Percentiles rank a stretch among this genome's conserved stretches.
Conservation (phyloP, 2,888 invertebrate species). For the Amiota minor region DNA sequence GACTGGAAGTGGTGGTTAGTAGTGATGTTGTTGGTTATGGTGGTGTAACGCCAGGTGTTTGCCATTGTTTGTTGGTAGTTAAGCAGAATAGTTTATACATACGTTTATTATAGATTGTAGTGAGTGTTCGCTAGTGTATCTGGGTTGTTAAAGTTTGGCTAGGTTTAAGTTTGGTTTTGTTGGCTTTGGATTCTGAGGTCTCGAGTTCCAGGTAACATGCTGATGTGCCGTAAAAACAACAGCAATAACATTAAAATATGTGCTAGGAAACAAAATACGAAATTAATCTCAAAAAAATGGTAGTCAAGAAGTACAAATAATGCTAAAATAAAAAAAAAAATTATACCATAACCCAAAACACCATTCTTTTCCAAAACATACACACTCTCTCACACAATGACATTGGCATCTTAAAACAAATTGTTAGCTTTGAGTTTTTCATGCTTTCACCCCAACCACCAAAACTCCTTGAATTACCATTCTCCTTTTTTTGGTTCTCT, state of each 20-base stretch:
- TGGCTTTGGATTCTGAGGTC: not conserved
- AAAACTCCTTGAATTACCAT: not conserved
- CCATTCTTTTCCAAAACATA: not conserved
- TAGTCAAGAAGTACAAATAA: conserved; percentile 55
- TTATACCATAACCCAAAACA: conserved; percentile 22
- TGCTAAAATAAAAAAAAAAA: conserved; percentile 37
- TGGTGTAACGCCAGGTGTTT: not conserved
- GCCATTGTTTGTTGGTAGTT: conserved; percentile 18
- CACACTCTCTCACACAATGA: not conserved
- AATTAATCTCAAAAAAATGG: conserved; percentile 61
- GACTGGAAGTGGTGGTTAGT: conserved; percentile 8
- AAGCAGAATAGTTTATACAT: conserved; percentile 21
- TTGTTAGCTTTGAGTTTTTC: not conserved
- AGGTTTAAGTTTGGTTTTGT: not conserved
- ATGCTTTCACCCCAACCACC: not conserved
- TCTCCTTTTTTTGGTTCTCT: conserved; percentile 23
- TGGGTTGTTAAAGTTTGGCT: not conserved
- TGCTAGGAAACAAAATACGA: conserved; percentile 34
- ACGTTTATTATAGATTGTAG: not conserved
- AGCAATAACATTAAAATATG: too few species aligned
- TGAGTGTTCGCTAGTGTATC: conserved; percentile 24
- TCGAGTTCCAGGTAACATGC: conserved; percentile 22
- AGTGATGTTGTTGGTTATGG: not conserved
- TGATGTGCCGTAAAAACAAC: conserved; percentile 14
- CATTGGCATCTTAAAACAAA: too few species aligned